Evolutionary conservation across 2,888 invertebrate genomes (phyloP).

Genomic region (Amaurobius ferox): DNA sequence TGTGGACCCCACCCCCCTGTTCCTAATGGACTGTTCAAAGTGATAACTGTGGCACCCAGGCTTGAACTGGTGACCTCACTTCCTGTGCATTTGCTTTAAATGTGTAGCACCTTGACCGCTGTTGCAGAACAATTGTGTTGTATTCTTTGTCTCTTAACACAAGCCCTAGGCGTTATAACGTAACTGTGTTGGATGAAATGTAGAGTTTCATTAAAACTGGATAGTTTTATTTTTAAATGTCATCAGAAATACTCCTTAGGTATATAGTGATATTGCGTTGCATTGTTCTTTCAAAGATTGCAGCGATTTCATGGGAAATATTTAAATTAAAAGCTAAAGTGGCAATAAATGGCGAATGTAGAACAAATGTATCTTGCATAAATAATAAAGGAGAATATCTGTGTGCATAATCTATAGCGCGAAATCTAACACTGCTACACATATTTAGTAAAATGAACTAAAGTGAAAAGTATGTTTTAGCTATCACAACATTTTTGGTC

Average conservation of each 20-base stretch:
- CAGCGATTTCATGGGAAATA: not conserved
- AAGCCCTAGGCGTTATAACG: not conserved
- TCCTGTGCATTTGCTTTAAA: conserved; percentile 38
- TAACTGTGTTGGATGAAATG: not conserved
- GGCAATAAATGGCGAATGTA: too few species aligned
- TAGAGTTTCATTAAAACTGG: not conserved
- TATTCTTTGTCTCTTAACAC: conserved; percentile 2
- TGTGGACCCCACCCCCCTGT: conserved; percentile 24
- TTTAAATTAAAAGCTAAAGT: not conserved
- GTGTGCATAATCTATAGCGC: too few species aligned
- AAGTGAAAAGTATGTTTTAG: too few species aligned
- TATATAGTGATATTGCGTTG: not conserved
- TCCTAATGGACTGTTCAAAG: conserved; percentile 32
- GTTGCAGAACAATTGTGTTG: conserved; percentile 16
- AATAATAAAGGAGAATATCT: too few species aligned
- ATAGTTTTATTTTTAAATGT: not conserved
- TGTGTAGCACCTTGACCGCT: not conserved
- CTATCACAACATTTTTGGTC: too few species aligned
- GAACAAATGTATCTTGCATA: too few species aligned
- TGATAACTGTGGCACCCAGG: conserved; percentile 69
- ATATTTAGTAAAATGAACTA: too few species aligned
- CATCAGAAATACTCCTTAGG: not conserved
- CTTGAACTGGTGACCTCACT: conserved; percentile 64
- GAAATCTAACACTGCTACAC: too few species aligned
- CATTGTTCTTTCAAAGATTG: not conserved